Percentiles rank a stretch among this genome's conserved stretches.
phyloP scores from a whole-genome alignment of 2,888 invertebrate genomes.

The Ormyrus labotus region DNA sequence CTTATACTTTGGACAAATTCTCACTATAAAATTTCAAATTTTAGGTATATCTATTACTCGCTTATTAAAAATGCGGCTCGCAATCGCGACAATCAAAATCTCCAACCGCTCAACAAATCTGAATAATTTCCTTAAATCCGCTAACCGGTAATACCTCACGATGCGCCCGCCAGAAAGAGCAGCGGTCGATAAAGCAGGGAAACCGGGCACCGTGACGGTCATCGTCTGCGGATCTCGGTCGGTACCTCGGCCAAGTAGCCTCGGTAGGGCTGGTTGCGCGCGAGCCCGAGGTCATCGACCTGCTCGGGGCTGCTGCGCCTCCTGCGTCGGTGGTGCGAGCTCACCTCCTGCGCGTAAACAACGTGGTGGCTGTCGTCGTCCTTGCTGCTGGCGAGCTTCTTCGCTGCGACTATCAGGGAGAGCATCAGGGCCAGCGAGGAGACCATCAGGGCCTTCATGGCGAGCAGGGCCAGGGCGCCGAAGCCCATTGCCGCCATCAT shows the following conservation, averaged over 20 bases:
- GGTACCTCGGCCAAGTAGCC: conserved; percentile 21
- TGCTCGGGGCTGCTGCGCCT: conserved; percentile 21
- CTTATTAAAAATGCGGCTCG: too few relatives aligned
- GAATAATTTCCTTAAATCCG: too few relatives aligned
- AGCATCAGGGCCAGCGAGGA: conserved; percentile 86
- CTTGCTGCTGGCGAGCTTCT: conserved; percentile 81
- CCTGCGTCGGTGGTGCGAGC: conserved; percentile 75
- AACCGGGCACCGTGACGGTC: neutral
- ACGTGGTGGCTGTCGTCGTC: conserved; percentile 79
- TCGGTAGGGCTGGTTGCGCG: conserved; percentile 21
- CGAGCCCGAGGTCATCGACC: too few relatives aligned
- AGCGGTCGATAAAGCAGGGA: conserved; percentile 34
- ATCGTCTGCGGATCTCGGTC: conserved; percentile 16
- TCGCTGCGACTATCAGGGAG: conserved; percentile 85
- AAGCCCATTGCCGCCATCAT: conserved; percentile 86
- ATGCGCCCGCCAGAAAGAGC: neutral
- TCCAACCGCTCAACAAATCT: too few relatives aligned
- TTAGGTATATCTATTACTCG: too few relatives aligned
- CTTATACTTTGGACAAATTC: too few relatives aligned
- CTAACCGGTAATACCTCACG: too few relatives aligned
- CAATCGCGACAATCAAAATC: too few relatives aligned
- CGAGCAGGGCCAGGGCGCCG: conserved; percentile 85
- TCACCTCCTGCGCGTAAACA: conserved; percentile 79
- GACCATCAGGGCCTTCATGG: conserved; percentile 86
- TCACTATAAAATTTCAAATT: too few relatives aligned